Evolutionary conservation across 2,113 vertebrate genomes (phyloP).

Genomic region (Taxidea taxus): DNA sequence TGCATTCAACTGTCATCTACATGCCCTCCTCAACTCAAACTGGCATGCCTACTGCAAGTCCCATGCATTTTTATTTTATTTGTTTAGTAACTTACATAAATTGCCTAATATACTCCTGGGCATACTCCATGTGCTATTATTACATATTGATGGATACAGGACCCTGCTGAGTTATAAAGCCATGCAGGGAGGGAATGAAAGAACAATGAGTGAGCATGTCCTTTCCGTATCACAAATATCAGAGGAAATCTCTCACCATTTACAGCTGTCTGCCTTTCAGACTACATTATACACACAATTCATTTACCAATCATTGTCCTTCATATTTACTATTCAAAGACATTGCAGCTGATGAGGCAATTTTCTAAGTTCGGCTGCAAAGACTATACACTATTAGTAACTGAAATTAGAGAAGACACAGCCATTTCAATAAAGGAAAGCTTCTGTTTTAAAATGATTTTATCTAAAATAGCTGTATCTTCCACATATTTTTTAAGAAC

Average conservation of each 20-base stretch:
- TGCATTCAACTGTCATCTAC: neutral
- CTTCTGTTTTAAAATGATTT: neutral
- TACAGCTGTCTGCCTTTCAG: constrained; percentile 28
- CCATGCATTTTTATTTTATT: neutral
- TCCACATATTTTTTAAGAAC: neutral
- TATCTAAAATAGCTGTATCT: constrained; percentile 16
- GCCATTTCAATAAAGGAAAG: constrained; percentile 13
- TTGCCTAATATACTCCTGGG: neutral
- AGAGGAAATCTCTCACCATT: constrained; percentile 4
- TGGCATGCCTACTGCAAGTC: neutral
- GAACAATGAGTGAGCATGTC: neutral
- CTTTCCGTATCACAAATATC: neutral
- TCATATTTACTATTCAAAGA: constrained; percentile 50
- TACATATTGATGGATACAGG: neutral
- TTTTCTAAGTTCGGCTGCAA: constrained; percentile 24
- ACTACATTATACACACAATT: constrained; percentile 13
- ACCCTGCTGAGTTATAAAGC: constrained; percentile 11
- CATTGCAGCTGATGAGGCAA: constrained; percentile 43
- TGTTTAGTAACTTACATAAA: constrained; percentile 18
- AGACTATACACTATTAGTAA: constrained; percentile 1
- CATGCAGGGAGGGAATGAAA: neutral
- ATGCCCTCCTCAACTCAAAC: constrained; percentile 1
- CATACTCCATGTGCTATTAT: constrained; percentile 1
- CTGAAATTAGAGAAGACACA: constrained; percentile 2
- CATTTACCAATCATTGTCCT: constrained; percentile 32